Base-by-base conservation (phyloP, 1,140 invertebrate genomes). In the Pantala flavescens region DNA sequence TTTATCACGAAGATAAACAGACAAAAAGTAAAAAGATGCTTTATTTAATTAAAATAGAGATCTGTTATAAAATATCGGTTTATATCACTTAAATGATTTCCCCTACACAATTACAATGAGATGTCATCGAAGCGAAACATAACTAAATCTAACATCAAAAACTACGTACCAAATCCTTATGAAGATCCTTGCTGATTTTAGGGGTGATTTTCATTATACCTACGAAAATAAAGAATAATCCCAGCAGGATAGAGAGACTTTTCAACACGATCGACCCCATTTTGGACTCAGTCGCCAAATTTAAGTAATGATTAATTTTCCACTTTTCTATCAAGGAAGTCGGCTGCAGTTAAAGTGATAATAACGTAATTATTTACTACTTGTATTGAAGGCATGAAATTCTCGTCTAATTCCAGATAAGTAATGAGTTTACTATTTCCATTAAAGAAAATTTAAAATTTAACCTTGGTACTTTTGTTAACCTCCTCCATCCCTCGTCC, bases 141-240 rank as follows among this genome's bases (percentile, higher is more conserved):
- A 36, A 36, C 28, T 5, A 36, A 36, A 36, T 36, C 28, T 36
- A 36, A 9, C 28, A 5, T 16, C 23, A 72, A 23, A 23, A 74
- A 73, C 55, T 71, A 86, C 90, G 90, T 84, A 98, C 96, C 90
- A 98, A 89, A 86, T 98, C 96, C 87, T 95, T 96, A 83, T 98
- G 95, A 73, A 98, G 88, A 83, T 98, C 96, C 85, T 94, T 94
- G 79, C 93, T 97, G 75, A 98, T 90, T 77, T 91, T 88, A 76
- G 94, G 94, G 75, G 95, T 93, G 73, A 98, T 84, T 86, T 98
- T 98, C 79, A 97, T 91, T 23, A 91, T 91, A 71, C 96, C 96
- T 75, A 97, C 92, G 82, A 98, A 97, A 78, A 98, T 89, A 82
- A 98, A 98, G 85, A 98, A 98, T 77, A 98, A 86, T 73, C 96